Base-by-base conservation (phyloP, 64 coral and sea anemone genomes). In the Platygyra sinensis region DNA sequence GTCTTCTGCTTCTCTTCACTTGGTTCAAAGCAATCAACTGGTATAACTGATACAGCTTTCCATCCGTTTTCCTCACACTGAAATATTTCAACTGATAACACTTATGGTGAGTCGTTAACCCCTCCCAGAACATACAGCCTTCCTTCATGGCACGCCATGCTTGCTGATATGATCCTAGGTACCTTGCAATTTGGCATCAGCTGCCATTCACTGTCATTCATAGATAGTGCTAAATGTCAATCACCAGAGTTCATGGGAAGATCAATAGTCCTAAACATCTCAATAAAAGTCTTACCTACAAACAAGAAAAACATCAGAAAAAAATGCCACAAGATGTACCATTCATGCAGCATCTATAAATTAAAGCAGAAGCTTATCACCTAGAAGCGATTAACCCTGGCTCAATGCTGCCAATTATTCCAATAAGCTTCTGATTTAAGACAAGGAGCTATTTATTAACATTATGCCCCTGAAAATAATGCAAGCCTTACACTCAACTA, bases 121-220 rank as follows among this genome's bases (percentile, higher is more conserved):
- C 78, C 78, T 61, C 78, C 78, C 15, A 80, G 2, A 12, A 60
- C 52, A 80, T 80, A 80, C 28, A 80, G n/a, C 9, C 27, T 49
- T 80, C 28, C 78, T 24, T 62, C 10, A 61, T 60, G 13, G 15
- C 52, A 60, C 25, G 62, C 55, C 54, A 80, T 80, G 52, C 54
- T 80, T 30, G 78, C 52, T 36, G 33, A n/a, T n/a, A 36, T 61
- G 51, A 17, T 5, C 10, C 78, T 25, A 29, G 25, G 13, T 30
- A 18, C 17, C 11, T 60, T 30, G 27, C 61, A 55, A 18, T 14
- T 80, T 3, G 51, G 24, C 4, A 80, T 80, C n/a, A 32, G 3
- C 33, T 36, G 33, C 33, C 33, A 36, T 36, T 36, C 33, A 36
- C 28, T 80, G 52, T n/a, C n/a, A n/a, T n/a, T n/a, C n/a, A n/a